These are phyloP conservation scores for Melanotaenia trifasciata DNA, from an alignment of 2,797 vertebrate genomes.

Conservation along the genomic window DNA sequence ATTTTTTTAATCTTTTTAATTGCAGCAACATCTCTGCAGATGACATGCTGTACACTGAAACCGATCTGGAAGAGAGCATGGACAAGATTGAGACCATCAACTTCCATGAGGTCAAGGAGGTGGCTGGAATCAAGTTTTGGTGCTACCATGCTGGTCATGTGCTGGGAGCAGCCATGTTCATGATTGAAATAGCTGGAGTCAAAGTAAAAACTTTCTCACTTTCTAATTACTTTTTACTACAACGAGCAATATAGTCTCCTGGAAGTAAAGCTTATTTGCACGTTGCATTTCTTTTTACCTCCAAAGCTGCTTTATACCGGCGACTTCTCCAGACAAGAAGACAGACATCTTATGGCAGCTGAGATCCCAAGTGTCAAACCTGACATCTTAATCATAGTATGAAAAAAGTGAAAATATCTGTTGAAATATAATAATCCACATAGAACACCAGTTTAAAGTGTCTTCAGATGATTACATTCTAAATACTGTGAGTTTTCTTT, in stretches of 20 bases:
- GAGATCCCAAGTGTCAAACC: slow-evolving; percentile 94
- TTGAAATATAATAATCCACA: neutral
- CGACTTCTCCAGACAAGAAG: slow-evolving; percentile 96
- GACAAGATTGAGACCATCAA: slow-evolving; percentile 99
- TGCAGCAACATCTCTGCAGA: slow-evolving; percentile 95
- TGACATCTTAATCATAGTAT: slow-evolving; percentile 88
- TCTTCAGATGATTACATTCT: neutral
- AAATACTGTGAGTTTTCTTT: slow-evolving; percentile 5
- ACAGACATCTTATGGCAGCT: slow-evolving; percentile 95
- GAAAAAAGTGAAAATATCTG: neutral
- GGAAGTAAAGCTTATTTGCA: neutral
- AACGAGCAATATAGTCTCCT: too few species aligned
- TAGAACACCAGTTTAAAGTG: neutral
- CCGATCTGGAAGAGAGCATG: slow-evolving; percentile 96
- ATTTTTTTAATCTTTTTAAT: neutral
- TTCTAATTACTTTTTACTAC: too few species aligned
- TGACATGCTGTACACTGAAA: slow-evolving; percentile 97
- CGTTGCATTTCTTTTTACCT: neutral
- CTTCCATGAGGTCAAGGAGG: slow-evolving; percentile 98
- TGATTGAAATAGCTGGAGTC: slow-evolving; percentile 96
- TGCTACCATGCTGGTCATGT: slow-evolving; percentile 96
- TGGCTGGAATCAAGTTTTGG: slow-evolving; percentile 98
- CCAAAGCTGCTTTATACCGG: slow-evolving; percentile 93
- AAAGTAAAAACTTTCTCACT: slow-evolving; percentile 82
- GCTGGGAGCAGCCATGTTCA: slow-evolving; percentile 96